Conservation (phyloP, 2,797 vertebrate species). For the Lophius americanus region DNA sequence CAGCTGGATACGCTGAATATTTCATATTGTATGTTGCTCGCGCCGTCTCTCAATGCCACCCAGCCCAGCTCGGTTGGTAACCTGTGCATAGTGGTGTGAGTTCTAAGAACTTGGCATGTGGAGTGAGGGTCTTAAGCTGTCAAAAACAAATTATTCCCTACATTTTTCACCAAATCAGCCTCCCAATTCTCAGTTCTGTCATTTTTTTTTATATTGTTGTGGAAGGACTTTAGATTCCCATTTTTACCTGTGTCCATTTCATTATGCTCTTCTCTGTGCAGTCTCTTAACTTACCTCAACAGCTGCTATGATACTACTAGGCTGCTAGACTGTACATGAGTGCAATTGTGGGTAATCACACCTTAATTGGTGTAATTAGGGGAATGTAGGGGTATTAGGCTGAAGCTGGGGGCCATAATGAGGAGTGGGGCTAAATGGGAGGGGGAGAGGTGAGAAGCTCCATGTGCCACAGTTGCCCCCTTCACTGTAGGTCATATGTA, state of each 20-base stretch:
- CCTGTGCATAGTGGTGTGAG: constrained; percentile 70
- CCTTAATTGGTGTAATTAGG: constrained; percentile 88
- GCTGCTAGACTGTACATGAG: constrained; percentile 75
- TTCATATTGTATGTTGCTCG: constrained; percentile 81
- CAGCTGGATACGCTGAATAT: constrained; percentile 85
- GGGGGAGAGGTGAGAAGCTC: constrained; percentile 64
- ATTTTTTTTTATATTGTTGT: constrained; percentile 5
- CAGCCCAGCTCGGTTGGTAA: constrained; percentile 65
- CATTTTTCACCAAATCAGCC: constrained; percentile 21
- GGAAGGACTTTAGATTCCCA: background rate
- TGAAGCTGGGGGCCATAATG: constrained; percentile 82
- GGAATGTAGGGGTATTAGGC: constrained; percentile 82
- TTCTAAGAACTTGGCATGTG: constrained; percentile 57
- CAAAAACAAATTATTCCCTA: constrained; percentile 28
- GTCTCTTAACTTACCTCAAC: constrained; percentile 61
- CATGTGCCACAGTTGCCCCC: constrained; percentile 71
- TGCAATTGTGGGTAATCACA: constrained; percentile 84
- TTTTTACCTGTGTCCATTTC: constrained; percentile 22
- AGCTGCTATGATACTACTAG: constrained; percentile 71
- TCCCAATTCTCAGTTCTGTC: constrained; percentile 3
- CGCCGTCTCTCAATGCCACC: constrained; percentile 75
- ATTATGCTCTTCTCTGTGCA: constrained; percentile 34
- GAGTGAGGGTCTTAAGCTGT: constrained; percentile 49
- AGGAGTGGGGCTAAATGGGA: constrained; percentile 60
- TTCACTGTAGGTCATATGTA: constrained; percentile 56